Conservation (phyloP, 2,888 invertebrate species). For the Hyposoter didymator region DNA sequence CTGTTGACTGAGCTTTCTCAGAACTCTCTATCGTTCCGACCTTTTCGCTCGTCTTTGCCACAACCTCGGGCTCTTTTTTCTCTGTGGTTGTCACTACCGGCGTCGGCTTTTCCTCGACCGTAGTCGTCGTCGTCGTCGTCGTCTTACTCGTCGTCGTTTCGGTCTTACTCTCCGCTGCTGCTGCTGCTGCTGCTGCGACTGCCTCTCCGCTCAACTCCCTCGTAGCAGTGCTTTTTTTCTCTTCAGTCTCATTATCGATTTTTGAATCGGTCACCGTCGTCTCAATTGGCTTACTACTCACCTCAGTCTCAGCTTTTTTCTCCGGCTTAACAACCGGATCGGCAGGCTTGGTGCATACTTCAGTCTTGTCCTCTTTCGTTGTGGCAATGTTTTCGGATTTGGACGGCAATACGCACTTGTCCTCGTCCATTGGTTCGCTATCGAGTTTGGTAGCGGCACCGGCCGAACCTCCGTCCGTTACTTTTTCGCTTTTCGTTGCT, state of each 20-base stretch:
- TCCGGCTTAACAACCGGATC: constrained; percentile 57
- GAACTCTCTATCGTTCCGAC: constrained; percentile 56
- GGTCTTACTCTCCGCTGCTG: constrained; percentile 46
- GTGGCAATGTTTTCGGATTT: constrained; percentile 58
- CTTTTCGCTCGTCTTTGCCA: constrained; percentile 61
- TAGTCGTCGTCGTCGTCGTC: not conserved
- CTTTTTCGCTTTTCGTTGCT: constrained; percentile 57
- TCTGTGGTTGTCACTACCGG: not conserved
- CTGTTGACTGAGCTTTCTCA: constrained; percentile 63
- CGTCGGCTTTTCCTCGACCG: not conserved
- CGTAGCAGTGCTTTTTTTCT: constrained; percentile 62
- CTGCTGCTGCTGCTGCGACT: not conserved
- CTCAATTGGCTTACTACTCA: constrained; percentile 55
- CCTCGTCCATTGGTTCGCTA: constrained; percentile 66
- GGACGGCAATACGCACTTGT: constrained; percentile 46
- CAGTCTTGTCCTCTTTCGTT: constrained; percentile 74
- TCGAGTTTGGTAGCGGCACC: constrained; percentile 26
- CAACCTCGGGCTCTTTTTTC: constrained; percentile 55
- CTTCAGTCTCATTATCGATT: constrained; percentile 69
- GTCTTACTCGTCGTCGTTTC: not conserved
- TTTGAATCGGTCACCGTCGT: constrained; percentile 62
- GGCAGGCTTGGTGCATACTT: constrained; percentile 66
- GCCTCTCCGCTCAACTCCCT: constrained; percentile 49
- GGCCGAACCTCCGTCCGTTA: constrained; percentile 8
- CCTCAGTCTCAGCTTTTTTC: constrained; percentile 62